phyloP scores from a whole-genome alignment of 2,113 vertebrate species.

The Gymnorhina tibicen region DNA sequence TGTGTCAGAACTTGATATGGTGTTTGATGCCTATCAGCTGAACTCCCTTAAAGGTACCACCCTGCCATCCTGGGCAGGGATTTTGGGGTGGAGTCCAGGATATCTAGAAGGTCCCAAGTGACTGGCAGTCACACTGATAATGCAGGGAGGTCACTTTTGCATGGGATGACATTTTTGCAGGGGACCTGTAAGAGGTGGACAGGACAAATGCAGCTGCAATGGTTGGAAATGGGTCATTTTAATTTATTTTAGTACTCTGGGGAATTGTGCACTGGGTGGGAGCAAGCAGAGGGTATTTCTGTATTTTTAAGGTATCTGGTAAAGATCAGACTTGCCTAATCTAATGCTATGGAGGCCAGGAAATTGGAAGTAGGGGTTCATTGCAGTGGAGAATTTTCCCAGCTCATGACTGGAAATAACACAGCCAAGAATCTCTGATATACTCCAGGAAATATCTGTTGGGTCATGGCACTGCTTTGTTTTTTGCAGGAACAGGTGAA shows the following conservation, averaged over 20 bases:
- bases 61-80: neutral
- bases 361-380: conserved; percentile 9
- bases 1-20: neutral
- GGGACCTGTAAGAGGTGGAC: neutral
- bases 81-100: neutral
- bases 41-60: neutral
- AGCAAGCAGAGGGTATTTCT: neutral
- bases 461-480: neutral
- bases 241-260: neutral
- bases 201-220: neutral
- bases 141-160: neutral
- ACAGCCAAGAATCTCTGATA: neutral
- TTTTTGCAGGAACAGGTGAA: neutral
- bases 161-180: neutral
- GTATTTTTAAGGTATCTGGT: neutral
- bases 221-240: neutral
- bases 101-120: neutral
- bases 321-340: neutral
- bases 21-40: neutral
- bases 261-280: neutral
- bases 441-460: neutral
- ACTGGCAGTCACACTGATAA: neutral
- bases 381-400: neutral
- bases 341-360: neutral
- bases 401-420: conserved; percentile 7